Base-by-base conservation (phyloP, 2,113 vertebrate species). In the Planiliza haematocheilus region DNA sequence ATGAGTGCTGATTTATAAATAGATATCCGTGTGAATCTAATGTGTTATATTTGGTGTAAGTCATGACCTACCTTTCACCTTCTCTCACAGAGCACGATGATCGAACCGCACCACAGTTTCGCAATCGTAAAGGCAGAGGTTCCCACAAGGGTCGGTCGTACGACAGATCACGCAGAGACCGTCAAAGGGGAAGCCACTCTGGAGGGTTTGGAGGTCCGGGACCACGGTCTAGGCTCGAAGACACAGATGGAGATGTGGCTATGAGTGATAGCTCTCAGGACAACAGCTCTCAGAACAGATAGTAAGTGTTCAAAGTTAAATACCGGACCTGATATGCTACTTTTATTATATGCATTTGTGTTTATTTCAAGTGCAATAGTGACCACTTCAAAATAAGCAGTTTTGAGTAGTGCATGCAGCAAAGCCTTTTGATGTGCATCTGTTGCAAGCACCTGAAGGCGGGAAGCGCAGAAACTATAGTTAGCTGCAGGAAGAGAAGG, bases 241-340 rank as follows among this genome's bases (percentile, higher is more conserved):
- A 95, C 5, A 77, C 82, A 0, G 93, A 93, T 48, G 93, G 93
- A 53, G 94, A 96, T 55, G 93, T 96, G 7, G 87, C 90, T 1
- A 95, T 97, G 95, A 95, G 89, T 36, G 94, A 94, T 4, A 72
- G 57, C 59, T 79, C 89, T 10, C 95, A 95, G 48, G 94, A 96
- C 49, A 74, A 18, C 60, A 70, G 69, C 34, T 84, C 91, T 16
- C 94, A 93, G 41, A 72, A 90, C 37, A 90, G 95, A 94, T 96
- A 92, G 96, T 97, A 82, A 95, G 95, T 91, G 3, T 57, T 30
- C 24, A 30, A n/a, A n/a, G n/a, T n/a, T n/a, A n/a, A n/a, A 5
- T 30, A 30, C 5, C 5, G 24, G 24, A 30, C 24, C 24, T 30
- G 24, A 30, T 30, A 30, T 3, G 5, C 24, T 30, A 5, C 24